Conservation (phyloP, 2,888 invertebrate genomes). For the Acleris sparsana region DNA sequence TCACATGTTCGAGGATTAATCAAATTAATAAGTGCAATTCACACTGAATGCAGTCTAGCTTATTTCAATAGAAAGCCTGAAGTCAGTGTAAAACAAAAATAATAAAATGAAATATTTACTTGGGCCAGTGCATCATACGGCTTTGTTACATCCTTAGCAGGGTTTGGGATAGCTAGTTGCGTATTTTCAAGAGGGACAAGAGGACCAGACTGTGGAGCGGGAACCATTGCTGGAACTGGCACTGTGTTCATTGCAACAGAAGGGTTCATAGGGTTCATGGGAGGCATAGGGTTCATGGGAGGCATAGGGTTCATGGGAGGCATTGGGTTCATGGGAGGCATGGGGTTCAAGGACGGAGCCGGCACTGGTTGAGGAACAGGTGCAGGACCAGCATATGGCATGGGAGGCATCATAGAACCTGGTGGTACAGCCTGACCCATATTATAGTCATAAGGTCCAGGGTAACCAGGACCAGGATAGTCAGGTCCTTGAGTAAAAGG, state of each 20-base stretch:
- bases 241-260: conserved; percentile 33
- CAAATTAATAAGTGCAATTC: conserved; percentile 19
- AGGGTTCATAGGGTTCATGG: conserved; percentile 11
- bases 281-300: conserved; percentile 5
- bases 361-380: conserved; percentile 48
- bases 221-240: conserved; percentile 47
- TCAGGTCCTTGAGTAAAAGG: conserved; percentile 15
- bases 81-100: conserved; percentile 11
- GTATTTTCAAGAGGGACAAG: not conserved
- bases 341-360: conserved; percentile 39
- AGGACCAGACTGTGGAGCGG: conserved; percentile 46
- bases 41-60: conserved; percentile 10
- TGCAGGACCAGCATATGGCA: conserved; percentile 36
- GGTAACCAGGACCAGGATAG: conserved; percentile 3
- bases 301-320: too few species aligned
- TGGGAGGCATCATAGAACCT: conserved; percentile 20
- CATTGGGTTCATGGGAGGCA: conserved; percentile 26
- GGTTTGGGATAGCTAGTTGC: conserved; percentile 24
- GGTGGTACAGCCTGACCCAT: conserved; percentile 35
- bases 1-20: conserved; percentile 11
- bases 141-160: conserved; percentile 43
- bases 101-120: conserved; percentile 54
- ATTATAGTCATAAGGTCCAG: conserved; percentile 18
- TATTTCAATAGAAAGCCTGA: not conserved
- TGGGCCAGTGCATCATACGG: conserved; percentile 74